phyloP scores from a whole-genome alignment of 1,140 invertebrate genomes.

The Oppia nitens region DNA sequence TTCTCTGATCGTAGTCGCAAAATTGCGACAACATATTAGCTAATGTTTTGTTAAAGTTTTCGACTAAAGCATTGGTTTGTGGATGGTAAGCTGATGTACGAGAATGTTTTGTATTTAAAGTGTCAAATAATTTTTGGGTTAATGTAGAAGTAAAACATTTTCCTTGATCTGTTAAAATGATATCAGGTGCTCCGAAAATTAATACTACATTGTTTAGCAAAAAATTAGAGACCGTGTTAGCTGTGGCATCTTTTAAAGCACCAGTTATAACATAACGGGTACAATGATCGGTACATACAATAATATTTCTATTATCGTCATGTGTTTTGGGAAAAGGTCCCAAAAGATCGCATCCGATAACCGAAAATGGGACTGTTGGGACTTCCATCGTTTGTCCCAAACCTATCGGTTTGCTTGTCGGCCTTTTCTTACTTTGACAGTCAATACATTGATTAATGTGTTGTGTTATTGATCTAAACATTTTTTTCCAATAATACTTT shows the following conservation, averaged over 20 bases:
- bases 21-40: conserved; percentile 20
- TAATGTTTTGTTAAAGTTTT: conserved; percentile 19
- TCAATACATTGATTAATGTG: conserved; percentile 18
- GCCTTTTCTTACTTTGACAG: conserved; percentile 19
- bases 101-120: conserved; percentile 9
- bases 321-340: conserved; percentile 22
- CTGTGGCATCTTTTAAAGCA: conserved; percentile 19
- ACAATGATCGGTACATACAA: conserved; percentile 23
- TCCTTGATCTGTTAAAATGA: conserved; percentile 30
- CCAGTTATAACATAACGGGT: conserved; percentile 24
- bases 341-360: conserved; percentile 25
- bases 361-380: conserved; percentile 19
- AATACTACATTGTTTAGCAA: conserved; percentile 24
- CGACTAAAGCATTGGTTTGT: conserved; percentile 20
- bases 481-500: conserved; percentile 19
- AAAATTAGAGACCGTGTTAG: conserved; percentile 22
- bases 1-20: conserved; percentile 22
- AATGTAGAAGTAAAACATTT: conserved; percentile 27
- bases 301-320: conserved; percentile 22
- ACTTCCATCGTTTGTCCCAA: conserved; percentile 12
- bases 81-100: conserved; percentile 14
- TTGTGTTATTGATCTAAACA: conserved; percentile 10
- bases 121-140: conserved; percentile 5
- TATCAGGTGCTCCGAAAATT: conserved; percentile 23
- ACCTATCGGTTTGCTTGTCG: conserved; percentile 1